Conservation (phyloP, 1,140 invertebrate species). For the Eurosta solidaginis region DNA sequence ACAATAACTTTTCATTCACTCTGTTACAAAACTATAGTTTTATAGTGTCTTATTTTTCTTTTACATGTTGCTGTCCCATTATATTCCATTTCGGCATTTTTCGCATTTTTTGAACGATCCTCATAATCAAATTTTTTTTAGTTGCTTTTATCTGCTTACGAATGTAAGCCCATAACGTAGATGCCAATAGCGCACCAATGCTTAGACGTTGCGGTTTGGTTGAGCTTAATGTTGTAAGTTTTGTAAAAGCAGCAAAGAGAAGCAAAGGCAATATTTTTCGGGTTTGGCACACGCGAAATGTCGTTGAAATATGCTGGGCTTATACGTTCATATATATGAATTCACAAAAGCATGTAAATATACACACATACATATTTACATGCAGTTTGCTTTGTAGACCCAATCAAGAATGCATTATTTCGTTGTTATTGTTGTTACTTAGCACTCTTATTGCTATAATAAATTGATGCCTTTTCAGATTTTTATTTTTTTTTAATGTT, state of each 20-base stretch:
- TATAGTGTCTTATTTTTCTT: not conserved
- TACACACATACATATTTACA: not conserved
- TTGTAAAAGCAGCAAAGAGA: not conserved
- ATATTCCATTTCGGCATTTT: conserved; percentile 2
- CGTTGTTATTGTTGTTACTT: not conserved
- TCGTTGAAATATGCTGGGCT: conserved; percentile 33
- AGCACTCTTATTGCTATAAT: not conserved
- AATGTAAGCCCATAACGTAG: not conserved
- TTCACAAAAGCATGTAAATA: no score
- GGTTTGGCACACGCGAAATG: conserved; percentile 34
- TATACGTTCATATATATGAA: no score
- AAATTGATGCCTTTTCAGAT: not conserved
- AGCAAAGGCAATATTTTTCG: not conserved
- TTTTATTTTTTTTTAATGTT: not conserved
- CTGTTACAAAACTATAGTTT: not conserved
- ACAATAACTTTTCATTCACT: no score
- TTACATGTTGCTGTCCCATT: not conserved
- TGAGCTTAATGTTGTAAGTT: not conserved
- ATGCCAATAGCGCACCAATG: no score
- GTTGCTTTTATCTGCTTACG: not conserved
- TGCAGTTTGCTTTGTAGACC: not conserved
- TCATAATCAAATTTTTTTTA: not conserved
- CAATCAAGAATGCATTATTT: no score
- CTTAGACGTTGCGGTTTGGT: not conserved
- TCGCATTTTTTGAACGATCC: not conserved